Evolutionary conservation across 2,797 vertebrate species (phyloP), one percentile per base, ranked within the genome.

Genomic region (Takifugu ocellatus): DNA sequence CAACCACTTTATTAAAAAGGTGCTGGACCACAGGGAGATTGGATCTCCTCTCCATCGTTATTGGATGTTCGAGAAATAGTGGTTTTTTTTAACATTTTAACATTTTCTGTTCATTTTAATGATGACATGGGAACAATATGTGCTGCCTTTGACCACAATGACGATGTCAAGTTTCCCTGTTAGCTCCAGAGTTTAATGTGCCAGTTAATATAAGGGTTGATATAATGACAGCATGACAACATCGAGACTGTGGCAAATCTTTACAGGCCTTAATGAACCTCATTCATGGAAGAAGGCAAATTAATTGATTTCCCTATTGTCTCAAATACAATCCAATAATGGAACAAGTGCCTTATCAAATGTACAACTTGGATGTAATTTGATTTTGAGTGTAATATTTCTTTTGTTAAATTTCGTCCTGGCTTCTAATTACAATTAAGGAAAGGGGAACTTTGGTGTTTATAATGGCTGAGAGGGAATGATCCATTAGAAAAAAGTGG

Each of bases 331-430:
- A 29, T 2, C 21, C 54, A 52, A 72, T 53, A 63, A 51, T 65
- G 16, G 49, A 51, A 72, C 60, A 53, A 68, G 57, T 33, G 53
- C 17, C 44, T 69, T 66, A 73, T 73, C 68, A 33, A 75, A 72
- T 77, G 72, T 53, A 51, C 33, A 68, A 61, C 33, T 25, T 65
- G 39, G 36, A 73, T 66, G 26, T 51, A 27, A 61, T 72, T 75
- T 73, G 15, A 56, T 68, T 68, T 54, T 49, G 2, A 31, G 29
- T 31, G 49, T 49, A 72, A 39, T 63, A 56, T 60, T 66, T 81
- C 72, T 39, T 76, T 43, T 49, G 59, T 14, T 33, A 10, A 2
- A 2, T 10, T 7, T 4, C 11, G 36, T 57, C 55, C 36, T 56
- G 57, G 33, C 68, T 66, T 21, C 55, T 60, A 70, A 70, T 61